Evolutionary conservation across 1,140 invertebrate species (phyloP).

Genomic region (Calliopsis andreniformis): DNA sequence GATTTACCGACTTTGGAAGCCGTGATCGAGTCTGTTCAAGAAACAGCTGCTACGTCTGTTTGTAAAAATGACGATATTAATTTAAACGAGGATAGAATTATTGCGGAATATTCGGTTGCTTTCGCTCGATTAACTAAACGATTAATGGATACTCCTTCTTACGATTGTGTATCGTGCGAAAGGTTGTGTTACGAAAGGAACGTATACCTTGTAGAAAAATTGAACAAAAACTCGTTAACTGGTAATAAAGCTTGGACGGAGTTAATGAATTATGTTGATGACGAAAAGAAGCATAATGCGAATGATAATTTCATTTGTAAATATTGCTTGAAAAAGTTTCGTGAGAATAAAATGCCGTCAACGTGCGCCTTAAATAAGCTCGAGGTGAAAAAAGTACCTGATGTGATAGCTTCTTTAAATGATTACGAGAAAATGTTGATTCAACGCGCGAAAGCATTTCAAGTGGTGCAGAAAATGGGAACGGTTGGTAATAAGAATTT

Average conservation of each 20-base stretch:
- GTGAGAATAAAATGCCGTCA: not conserved
- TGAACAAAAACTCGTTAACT: not conserved
- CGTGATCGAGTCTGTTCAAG: too few relatives aligned
- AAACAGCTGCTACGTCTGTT: too few relatives aligned
- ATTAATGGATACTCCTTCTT: too few relatives aligned
- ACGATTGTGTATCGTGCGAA: constrained; percentile 56
- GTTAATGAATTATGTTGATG: too few relatives aligned
- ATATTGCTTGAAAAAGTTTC: not conserved
- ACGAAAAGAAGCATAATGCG: not conserved
- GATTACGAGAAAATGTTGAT: constrained; percentile 32
- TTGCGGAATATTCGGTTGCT: too few relatives aligned
- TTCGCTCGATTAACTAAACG: too few relatives aligned
- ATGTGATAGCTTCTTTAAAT: not conserved
- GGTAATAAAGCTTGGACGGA: too few relatives aligned
- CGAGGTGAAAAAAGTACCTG: not conserved
- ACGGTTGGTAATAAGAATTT: constrained; percentile 63
- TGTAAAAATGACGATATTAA: too few relatives aligned
- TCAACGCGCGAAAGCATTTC: constrained; percentile 73
- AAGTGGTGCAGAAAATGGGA: constrained; percentile 65
- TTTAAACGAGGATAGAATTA: too few relatives aligned
- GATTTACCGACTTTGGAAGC: too few relatives aligned
- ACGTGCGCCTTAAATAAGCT: not conserved
- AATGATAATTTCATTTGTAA: not conserved
- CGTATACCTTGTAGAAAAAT: not conserved
- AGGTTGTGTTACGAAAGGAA: constrained; percentile 54